Evolutionary conservation across 1,140 invertebrate species (phyloP), one percentile per base, ranked within the genome.

Genomic region (Helicoverpa armigera): DNA sequence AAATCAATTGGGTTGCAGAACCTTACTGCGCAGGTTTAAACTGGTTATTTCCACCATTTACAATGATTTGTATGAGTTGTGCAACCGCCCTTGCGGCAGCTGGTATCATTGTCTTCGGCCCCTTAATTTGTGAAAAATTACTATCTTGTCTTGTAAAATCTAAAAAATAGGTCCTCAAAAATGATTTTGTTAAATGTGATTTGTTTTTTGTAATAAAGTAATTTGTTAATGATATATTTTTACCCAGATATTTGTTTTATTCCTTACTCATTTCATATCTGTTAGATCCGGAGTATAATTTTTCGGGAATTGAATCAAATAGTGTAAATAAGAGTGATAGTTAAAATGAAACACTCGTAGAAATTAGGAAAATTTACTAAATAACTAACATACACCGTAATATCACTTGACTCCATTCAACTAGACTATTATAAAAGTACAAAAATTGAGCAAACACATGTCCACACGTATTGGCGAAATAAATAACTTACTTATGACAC

Each of bases 401-500:
- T 94, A 94, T 94, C 93, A 94, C 93, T 94, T 94, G 92, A 94
- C 92, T 94, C 91, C 92, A 88, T 91, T 85, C 88, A 86, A 84
- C 86, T 91, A 90, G 85, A 92, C 88, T 92, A 43, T 7, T 43
- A 91, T 29, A 74, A 82, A 56, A 79, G 83, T 85, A 82, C 88
- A 88, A 87, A 87, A 89, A 92, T 93, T 94, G 92, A 94, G 93
- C 93, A 92, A 91, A 90, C 87, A 90, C 88, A 87, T 81, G 85
- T 84, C 87, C 83, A 81, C 83, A 88, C 88, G 86, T 88, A 89
- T 89, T 84, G 83, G 87, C 82, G 85, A 86, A 91, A 93, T 93
- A 92, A 93, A 94, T 93, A 93, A 94, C 87, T 94, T 91, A 94
- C 89, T 78, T 85, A 85, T 85, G 83, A 85, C 83, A 85, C 83